Evolutionary conservation across 1,140 invertebrate genomes (phyloP), one percentile per base, ranked within the genome.

Genomic region (Calephelis virginiensis): DNA sequence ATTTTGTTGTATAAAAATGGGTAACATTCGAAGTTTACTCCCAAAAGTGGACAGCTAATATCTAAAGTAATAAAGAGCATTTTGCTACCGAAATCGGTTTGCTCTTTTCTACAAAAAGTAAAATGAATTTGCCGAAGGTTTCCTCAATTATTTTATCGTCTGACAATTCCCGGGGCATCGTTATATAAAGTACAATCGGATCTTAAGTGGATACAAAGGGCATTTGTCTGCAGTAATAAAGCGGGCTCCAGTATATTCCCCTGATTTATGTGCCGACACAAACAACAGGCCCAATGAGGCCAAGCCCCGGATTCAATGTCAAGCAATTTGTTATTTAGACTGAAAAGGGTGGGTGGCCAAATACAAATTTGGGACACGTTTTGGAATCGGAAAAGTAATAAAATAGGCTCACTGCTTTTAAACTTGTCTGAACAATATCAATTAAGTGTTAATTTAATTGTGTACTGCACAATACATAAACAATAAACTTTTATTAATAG

Each of bases 281-380:
- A 64, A 59, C 63, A 64, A 64, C 63, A 56, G 63, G 63, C 63
- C 63, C 49, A 45, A 64, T 53, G 53, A 64, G 50, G 49, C 28
- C 53, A 59, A 64, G 63, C 49, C 6, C 40, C 49, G 49, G 50
- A 43, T 64, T 64, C 63, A 64, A 64, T 64, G 63, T 53, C 53
- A 64, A 64, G 50, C 43, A 50, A 59, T 64, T 64, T 64, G 63
- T 64, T 64, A 64, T 64, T 64, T 64, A 64, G 53, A 59, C 53
- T 59, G 53, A 59, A 59, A 59, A 59, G 53, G 37, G 17, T 59
- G 53, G 28, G 50, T 28, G 50, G 17, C 9, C 17, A 53, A 53
- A 53, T 53, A 53, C 17, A 53, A 53, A 53, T 53, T 53, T 53
- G 50, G 50, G 50, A 53, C 50, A 53, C 50, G 8, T 53, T 53